A percentile compares a stretch with the other conserved stretches of the same genome.
Evolutionary conservation across 2,888 invertebrate genomes (phyloP).

Genomic region (Sinopyrophorus schimmeli): DNA sequence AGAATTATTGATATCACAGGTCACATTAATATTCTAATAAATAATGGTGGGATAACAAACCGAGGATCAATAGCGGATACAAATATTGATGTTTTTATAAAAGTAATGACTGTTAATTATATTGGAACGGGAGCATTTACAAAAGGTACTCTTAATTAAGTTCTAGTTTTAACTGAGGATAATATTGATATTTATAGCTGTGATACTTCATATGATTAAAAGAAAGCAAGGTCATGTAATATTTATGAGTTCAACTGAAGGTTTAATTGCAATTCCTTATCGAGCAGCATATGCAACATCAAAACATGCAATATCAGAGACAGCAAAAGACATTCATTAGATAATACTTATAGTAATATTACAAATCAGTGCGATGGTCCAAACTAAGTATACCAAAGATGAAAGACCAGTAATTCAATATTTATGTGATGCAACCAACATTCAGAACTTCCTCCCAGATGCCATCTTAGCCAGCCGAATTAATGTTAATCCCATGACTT

Average conservation of each 20-base stretch:
- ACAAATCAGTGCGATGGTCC: too few relatives aligned
- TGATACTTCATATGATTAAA: constrained; percentile 81
- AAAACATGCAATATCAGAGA: constrained; percentile 91
- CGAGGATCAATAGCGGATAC: constrained; percentile 78
- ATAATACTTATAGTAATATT: too few relatives aligned
- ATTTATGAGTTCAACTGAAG: constrained; percentile 91
- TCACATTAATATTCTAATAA: constrained; percentile 84
- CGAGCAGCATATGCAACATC: constrained; percentile 89
- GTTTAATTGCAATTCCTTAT: constrained; percentile 86
- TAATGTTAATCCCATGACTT: too few relatives aligned
- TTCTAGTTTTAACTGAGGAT: too few relatives aligned
- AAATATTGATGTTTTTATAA: constrained; percentile 77
- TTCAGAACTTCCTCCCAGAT: too few relatives aligned
- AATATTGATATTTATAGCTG: too few relatives aligned
- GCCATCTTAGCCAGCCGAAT: too few relatives aligned
- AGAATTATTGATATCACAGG: constrained; percentile 72
- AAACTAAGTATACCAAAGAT: too few relatives aligned
- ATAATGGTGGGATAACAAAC: constrained; percentile 88
- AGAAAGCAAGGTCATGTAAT: constrained; percentile 79
- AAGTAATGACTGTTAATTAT: constrained; percentile 92
- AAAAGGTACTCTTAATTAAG: too few relatives aligned
- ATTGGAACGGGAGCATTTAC: constrained; percentile 91
- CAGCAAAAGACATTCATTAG: too few relatives aligned
- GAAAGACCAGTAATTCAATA: too few relatives aligned
- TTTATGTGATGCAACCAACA: too few relatives aligned